Base-by-base conservation (phyloP, 2,113 vertebrate genomes). In the Carassius auratus region DNA sequence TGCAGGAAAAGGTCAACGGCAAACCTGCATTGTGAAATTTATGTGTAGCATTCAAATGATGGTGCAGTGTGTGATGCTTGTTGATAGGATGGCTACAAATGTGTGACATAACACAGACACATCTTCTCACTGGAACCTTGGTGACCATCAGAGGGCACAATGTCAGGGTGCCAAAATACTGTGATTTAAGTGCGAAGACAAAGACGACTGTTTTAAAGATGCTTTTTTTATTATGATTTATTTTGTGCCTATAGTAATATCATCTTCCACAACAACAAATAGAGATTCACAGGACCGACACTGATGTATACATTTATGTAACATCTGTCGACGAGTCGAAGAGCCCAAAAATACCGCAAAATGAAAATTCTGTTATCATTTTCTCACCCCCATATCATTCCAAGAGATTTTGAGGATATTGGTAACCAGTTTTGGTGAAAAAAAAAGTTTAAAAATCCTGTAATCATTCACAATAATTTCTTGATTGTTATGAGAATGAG, bases 1-100 rank as follows among this genome's bases (percentile, higher is more conserved):
- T 95, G 91, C 94, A 94, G 2, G 95, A 96, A 86, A 96, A 94
- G 88, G 91, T 95, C 76, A 95, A 95, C 1, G 95, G 95, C 3
- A 91, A 93, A n/a, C 95, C 95, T 0, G 89, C 92, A 0, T 92
- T 94, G 86, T 92, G 91, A 82, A 69, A 42, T 66, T 52, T 33
- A n/a, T 69, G 1, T 36, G 52, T 52, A 45, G 23, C 26, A 55
- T 7, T 15, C 21, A 26, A 66, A 66, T 48, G 1, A 81, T 7
- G 62, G n/a, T 23, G 30, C 14, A 81, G 13, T 30, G 14, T 19
- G n/a, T 74, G 42, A 74, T 2, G 5, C 42, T 14, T 74, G 71
- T 75, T 75, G 71, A 42, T 21, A 71, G 9, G 33, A 74, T 74
- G 48, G 8, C 45, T 15, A 30, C 23, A 9, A 55, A 9, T 1